These are phyloP conservation scores for Oxyteleia sp. DNA, from an alignment of 2,888 invertebrate genomes.

Conservation along the genomic window DNA sequence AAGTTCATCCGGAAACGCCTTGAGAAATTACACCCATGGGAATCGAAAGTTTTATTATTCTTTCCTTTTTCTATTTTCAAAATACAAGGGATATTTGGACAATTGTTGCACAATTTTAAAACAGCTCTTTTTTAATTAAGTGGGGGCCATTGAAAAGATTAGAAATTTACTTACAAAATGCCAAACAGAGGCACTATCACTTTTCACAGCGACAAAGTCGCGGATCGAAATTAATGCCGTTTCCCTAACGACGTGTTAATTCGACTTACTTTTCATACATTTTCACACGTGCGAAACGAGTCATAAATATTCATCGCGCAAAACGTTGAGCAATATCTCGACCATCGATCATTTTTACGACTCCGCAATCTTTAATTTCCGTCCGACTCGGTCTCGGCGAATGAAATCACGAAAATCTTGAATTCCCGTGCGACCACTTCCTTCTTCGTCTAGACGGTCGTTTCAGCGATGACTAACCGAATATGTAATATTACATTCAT, in stretches of 20 bases:
- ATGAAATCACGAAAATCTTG: constrained; percentile 57
- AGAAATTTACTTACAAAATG: not conserved
- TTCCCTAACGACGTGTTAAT: constrained; percentile 10
- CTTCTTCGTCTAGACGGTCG: constrained; percentile 65
- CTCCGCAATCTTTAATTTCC: constrained; percentile 34
- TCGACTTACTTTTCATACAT: constrained; percentile 5
- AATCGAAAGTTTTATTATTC: constrained; percentile 8
- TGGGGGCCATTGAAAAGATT: no score
- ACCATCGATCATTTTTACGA: constrained; percentile 32
- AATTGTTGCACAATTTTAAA: no score
- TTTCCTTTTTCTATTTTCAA: constrained; percentile 19
- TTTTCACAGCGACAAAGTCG: not conserved
- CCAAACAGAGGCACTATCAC: not conserved
- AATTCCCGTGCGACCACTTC: constrained; percentile 48
- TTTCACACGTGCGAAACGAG: constrained; percentile 7
- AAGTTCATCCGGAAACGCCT: constrained; percentile 47
- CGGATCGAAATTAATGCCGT: not conserved
- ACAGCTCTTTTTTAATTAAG: no score
- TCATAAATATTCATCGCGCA: constrained; percentile 13
- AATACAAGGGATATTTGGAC: no score
- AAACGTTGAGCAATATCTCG: constrained; percentile 25
- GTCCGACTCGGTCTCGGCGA: not conserved
- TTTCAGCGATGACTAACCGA: constrained; percentile 63
- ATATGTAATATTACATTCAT: constrained; percentile 64
- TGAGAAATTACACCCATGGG: no score